Base-by-base conservation (phyloP, 2,113 vertebrate species). In the Lipophrys pholis region DNA sequence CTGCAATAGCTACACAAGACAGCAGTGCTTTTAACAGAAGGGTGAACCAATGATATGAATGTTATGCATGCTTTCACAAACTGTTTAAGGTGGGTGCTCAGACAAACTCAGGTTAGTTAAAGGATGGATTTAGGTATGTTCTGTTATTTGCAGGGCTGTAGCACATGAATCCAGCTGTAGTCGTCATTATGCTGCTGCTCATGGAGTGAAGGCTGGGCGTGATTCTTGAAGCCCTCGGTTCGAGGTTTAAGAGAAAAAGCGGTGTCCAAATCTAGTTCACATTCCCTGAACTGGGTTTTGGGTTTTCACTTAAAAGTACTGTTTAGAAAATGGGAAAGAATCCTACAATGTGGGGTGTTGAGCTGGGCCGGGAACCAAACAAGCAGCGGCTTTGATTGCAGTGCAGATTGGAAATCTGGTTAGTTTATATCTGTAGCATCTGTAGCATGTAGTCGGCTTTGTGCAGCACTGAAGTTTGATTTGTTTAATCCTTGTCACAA, bases 1-100 rank as follows among this genome's bases (percentile, higher is more conserved):
- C 68, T 60, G 63, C 66, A 40, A 39, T 55, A 52, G 30, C 52
- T 54, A 14, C 21, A 10, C 12, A 65, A 70, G 64, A 61, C 69
- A 64, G 52, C 45, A 36, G 17, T 30, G 59, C 53, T 76, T 72
- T 76, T 5, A 83, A 58, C 42, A 51, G 71, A 58, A 5, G 12
- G 58, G 16, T 52, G 48, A 9, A 53, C 16, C 45, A 58, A 41
- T 21, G 48, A 56, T 56, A 66, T 61, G 78, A 36, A 69, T 42
- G 53, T 62, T 69, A 73, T 84, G 85, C 86, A 89, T 90, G 86
- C 42, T 78, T 30, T 59, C 49, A 60, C 46, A 30, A 40, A 16
- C 48, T 48, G 42, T 40, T 73, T 43, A 9, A 51, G 40, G 6
- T 39, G 8, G 64, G 60, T 71, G 66, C 51, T 70, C 52, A 7